Evolutionary conservation across 1,140 invertebrate genomes (phyloP).

Genomic region (Hydropsyche tenuis): DNA sequence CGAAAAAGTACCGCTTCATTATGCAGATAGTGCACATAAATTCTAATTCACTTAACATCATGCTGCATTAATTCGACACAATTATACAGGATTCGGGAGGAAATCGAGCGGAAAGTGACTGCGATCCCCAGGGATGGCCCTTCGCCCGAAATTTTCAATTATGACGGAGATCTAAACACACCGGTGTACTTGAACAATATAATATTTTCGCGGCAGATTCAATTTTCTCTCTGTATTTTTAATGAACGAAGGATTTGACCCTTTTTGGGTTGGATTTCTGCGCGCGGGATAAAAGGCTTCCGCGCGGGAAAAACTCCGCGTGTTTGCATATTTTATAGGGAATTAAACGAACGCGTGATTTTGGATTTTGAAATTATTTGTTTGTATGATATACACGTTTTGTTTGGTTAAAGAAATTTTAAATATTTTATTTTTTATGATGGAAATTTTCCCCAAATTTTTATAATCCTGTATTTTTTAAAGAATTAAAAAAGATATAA

Average conservation of each 20-base stretch:
- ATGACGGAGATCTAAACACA: not conserved
- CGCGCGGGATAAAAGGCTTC: constrained; percentile 15
- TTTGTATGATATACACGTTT: too few relatives aligned
- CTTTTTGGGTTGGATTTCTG: too few relatives aligned
- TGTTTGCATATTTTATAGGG: constrained; percentile 33
- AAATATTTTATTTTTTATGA: too few relatives aligned
- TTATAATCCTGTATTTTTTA: too few relatives aligned
- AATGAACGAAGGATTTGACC: not conserved
- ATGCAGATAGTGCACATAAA: constrained; percentile 44
- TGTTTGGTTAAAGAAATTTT: too few relatives aligned
- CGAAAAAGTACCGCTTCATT: constrained; percentile 30
- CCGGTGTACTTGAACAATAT: not conserved
- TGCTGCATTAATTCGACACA: constrained; percentile 47
- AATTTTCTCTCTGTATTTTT: not conserved
- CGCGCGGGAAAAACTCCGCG: not conserved
- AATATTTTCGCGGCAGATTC: not conserved
- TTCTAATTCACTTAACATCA: constrained; percentile 48
- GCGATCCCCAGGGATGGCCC: not conserved
- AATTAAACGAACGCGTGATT: too few relatives aligned
- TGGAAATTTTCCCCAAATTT: too few relatives aligned
- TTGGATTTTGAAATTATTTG: too few relatives aligned
- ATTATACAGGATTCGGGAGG: constrained; percentile 35
- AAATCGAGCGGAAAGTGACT: constrained; percentile 46
- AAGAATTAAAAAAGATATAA: too few relatives aligned
- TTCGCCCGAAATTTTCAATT: not conserved